Base-by-base conservation (phyloP, 1,140 invertebrate genomes). In the Drosophila watanabei region DNA sequence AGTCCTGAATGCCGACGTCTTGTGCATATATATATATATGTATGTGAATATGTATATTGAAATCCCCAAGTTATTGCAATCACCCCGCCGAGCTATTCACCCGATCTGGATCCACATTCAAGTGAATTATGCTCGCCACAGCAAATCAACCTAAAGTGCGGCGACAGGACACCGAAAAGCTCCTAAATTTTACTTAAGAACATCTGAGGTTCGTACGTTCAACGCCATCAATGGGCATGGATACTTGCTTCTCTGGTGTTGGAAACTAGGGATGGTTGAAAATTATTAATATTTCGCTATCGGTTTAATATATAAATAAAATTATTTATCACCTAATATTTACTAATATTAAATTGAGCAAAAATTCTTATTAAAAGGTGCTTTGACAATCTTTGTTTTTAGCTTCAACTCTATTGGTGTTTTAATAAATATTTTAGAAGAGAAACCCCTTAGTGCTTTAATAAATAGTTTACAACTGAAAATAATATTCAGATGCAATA, bases 151-250 rank as follows among this genome's bases (percentile, higher is more conserved):
- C 76, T 92, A 90, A 89, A 92, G 85, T 86, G 89, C 82, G 72
- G 81, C 58, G 65, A 87, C 78, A 69, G 75, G 86, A 85, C 75
- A 65, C 62, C 81, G 39, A 82, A 88, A 86, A 90, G 87, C 87
- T 92, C 87, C 91, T 92, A 92, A 92, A 92, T 92, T 92, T 91
- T 91, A 92, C 91, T 92, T 92, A 92, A 92, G 83, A 88, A 81
- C 86, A 79, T 86, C 76, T 83, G 71, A 28, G 20, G 18, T 37
- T 52, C 32, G 60, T 57, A 57, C 82, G 64, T 84, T 75, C 82
- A 79, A 84, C 82, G 81, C 77, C 81, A 88, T 88, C 85, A 89
- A 88, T 88, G 85, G 85, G 41, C 66, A 61, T 54, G 65, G 51
- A 54, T 54, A 45, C 59, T 56, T n/a, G 48, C 46, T 51, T 18